Evolutionary conservation across 2,113 vertebrate species (phyloP).

Genomic region (Chamaea fasciata): DNA sequence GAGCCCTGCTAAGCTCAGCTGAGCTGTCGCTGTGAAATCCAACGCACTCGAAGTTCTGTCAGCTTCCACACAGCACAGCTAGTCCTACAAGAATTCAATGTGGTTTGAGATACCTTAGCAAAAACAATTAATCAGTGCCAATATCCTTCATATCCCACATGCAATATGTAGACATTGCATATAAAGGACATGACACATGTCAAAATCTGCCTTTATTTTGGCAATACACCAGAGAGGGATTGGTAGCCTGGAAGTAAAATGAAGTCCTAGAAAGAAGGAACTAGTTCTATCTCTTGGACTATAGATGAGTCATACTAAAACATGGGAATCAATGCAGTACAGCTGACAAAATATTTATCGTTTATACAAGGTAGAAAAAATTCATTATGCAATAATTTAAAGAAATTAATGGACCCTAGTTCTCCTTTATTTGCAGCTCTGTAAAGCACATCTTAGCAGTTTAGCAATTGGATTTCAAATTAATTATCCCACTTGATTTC

Average conservation of each 20-base stretch:
- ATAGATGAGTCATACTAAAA: not conserved
- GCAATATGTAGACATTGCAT: not conserved
- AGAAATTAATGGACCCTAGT: not conserved
- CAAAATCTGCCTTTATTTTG: conserved; percentile 37
- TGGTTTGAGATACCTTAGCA: not conserved
- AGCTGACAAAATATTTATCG: conserved; percentile 1
- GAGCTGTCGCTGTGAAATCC: not conserved
- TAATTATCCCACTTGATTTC: not conserved
- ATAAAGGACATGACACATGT: not conserved
- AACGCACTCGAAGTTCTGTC: not conserved
- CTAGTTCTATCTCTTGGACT: not conserved
- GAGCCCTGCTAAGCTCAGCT: not conserved
- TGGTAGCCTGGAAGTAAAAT: conserved; percentile 1
- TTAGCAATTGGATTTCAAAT: not conserved
- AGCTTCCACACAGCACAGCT: not conserved
- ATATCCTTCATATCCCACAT: not conserved
- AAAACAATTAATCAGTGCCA: conserved; percentile 32
- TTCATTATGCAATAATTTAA: not conserved
- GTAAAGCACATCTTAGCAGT: not conserved
- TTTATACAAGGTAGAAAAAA: not conserved
- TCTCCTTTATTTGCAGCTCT: not conserved
- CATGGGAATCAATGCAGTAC: not conserved
- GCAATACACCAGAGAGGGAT: conserved; percentile 2
- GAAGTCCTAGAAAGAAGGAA: not conserved
- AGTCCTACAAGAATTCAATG: not conserved